phyloP scores from a whole-genome alignment of 2,113 vertebrate genomes.

The Cynopterus brachyotis region DNA sequence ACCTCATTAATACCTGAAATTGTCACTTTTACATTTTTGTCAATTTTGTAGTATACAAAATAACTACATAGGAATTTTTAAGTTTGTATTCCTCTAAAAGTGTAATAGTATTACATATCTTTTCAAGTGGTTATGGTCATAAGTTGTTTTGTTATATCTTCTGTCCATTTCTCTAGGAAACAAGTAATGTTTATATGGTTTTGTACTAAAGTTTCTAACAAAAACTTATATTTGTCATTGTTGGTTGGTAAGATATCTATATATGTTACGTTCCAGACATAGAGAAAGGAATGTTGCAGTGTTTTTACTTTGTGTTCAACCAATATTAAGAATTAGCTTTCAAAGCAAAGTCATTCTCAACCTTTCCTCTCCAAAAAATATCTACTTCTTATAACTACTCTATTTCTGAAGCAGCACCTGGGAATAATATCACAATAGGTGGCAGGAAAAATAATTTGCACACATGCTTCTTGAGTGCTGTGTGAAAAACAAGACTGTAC shows the following conservation, averaged over 20 bases:
- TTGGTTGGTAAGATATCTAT: background rate
- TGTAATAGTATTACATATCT: background rate
- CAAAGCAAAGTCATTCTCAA: background rate
- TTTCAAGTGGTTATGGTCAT: background rate
- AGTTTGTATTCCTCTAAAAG: background rate
- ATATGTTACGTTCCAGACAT: background rate
- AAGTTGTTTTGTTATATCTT: background rate
- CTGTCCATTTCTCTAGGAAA: background rate
- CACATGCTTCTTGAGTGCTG: background rate
- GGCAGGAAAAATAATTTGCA: conserved; percentile 48
- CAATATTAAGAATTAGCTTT: conserved; percentile 27
- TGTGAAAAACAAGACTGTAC: background rate
- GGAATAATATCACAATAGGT: background rate
- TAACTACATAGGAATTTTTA: background rate
- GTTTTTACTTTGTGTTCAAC: background rate
- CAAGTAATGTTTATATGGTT: background rate
- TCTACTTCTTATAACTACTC: background rate
- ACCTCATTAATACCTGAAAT: background rate
- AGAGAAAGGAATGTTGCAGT: background rate
- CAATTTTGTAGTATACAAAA: background rate
- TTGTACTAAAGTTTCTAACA: background rate
- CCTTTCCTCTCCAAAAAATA: background rate
- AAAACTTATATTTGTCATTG: background rate
- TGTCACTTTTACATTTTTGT: background rate
- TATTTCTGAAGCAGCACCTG: background rate